phyloP scores from a whole-genome alignment of 2,888 invertebrate genomes.

The Calameuta filiformis region DNA sequence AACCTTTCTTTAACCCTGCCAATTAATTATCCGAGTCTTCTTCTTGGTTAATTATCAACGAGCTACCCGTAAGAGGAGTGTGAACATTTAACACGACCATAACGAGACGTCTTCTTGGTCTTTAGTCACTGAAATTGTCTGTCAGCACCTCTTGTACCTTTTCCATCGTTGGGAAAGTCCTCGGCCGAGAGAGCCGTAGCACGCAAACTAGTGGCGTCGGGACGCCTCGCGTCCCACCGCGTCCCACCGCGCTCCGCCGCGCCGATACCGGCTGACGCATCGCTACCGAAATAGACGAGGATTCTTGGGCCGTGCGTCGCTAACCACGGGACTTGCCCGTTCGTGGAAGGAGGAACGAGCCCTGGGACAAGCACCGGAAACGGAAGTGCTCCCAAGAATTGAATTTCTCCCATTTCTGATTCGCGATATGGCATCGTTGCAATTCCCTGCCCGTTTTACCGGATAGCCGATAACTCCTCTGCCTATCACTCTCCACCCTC shows the following conservation, averaged over 20 bases:
- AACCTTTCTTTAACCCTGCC: neutral
- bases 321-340: neutral
- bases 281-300: neutral
- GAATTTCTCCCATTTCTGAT: neutral
- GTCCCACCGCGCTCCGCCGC: neutral
- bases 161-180: neutral
- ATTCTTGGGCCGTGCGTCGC: neutral
- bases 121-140: neutral
- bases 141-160: neutral
- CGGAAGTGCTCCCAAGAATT: neutral
- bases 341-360: neutral
- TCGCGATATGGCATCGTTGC: neutral
- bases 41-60: conserved; percentile 17
- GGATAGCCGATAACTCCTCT: neutral
- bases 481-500: too few species aligned
- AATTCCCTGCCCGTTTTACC: neutral
- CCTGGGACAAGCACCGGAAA: neutral
- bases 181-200: neutral
- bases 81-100: conserved; percentile 12
- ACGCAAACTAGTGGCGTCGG: neutral
- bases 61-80: conserved; percentile 11
- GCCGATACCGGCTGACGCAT: neutral
- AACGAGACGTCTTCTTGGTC: conserved; percentile 5
- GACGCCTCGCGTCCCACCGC: neutral
- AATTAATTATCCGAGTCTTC: neutral